phyloP scores from a whole-genome alignment of 2,888 invertebrate species.

The Cinara cedri region DNA sequence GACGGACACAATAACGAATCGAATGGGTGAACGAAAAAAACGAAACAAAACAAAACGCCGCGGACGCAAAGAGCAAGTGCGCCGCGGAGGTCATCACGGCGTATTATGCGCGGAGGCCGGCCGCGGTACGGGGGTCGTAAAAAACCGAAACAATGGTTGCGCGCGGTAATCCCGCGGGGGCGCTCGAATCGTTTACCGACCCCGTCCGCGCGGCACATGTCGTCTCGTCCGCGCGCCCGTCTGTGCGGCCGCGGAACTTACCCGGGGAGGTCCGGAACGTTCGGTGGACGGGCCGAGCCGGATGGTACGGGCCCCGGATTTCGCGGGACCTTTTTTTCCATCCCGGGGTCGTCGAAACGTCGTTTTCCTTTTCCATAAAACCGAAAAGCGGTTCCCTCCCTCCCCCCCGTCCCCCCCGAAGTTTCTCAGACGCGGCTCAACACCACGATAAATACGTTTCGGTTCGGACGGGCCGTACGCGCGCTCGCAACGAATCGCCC shows the following conservation, averaged over 20 bases:
- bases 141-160: conserved; percentile 32
- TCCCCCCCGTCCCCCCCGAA: too few species aligned
- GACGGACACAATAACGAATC: background rate
- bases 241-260: too few species aligned
- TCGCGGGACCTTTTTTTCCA: background rate
- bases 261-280: too few species aligned
- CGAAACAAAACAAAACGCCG: conserved; percentile 31
- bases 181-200: conserved; percentile 32
- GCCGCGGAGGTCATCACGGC: background rate
- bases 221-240: background rate
- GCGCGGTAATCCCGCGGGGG: conserved; percentile 42
- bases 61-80: conserved; percentile 29
- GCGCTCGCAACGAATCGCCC: too few species aligned
- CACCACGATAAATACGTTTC: too few species aligned
- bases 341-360: too few species aligned
- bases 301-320: too few species aligned
- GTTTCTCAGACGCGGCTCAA: too few species aligned
- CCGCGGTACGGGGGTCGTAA: conserved; percentile 29
- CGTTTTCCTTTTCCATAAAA: too few species aligned
- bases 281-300: too few species aligned
- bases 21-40: conserved; percentile 2
- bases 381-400: too few species aligned
- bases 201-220: background rate
- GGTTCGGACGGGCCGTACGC: too few species aligned
- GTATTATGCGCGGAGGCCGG: background rate